A percentile compares a stretch with the other conserved stretches of the same genome.
Conservation (phyloP, 2,888 invertebrate genomes). For the Mythimna ferrago region DNA sequence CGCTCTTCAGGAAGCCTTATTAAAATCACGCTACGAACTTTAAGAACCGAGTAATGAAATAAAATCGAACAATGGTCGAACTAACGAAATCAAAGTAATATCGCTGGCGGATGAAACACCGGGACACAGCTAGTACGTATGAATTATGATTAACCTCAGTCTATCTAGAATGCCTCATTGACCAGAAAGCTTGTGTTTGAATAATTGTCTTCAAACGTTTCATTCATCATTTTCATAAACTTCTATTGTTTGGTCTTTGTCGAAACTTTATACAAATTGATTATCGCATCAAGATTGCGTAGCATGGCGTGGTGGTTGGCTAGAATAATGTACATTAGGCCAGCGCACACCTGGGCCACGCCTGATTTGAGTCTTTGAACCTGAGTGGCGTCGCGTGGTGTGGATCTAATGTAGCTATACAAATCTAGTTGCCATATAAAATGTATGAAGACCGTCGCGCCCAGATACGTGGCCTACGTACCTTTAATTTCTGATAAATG, state of each 20-base stretch:
- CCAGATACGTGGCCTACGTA: too few species aligned
- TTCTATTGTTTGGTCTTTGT: neutral
- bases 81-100: neutral
- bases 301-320: too few species aligned
- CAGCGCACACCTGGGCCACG: too few species aligned
- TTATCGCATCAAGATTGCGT: neutral
- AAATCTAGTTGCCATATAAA: too few species aligned
- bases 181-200: slow-evolving; percentile 12
- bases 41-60: neutral
- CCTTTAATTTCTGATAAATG: too few species aligned
- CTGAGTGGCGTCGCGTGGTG: too few species aligned
- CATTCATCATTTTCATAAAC: slow-evolving; percentile 18
- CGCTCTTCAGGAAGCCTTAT: too few species aligned
- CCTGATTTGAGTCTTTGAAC: too few species aligned
- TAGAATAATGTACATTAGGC: too few species aligned
- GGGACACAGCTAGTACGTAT: neutral
- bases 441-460: too few species aligned
- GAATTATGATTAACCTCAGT: slow-evolving; percentile 44
- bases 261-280: neutral
- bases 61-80: neutral
- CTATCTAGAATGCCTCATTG: slow-evolving; percentile 33
- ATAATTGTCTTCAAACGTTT: neutral
- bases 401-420: too few species aligned
- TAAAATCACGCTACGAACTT: neutral
- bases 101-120: neutral